Evolutionary conservation across 2,113 vertebrate genomes (phyloP).

Genomic region (Myxocyprinus asiaticus): DNA sequence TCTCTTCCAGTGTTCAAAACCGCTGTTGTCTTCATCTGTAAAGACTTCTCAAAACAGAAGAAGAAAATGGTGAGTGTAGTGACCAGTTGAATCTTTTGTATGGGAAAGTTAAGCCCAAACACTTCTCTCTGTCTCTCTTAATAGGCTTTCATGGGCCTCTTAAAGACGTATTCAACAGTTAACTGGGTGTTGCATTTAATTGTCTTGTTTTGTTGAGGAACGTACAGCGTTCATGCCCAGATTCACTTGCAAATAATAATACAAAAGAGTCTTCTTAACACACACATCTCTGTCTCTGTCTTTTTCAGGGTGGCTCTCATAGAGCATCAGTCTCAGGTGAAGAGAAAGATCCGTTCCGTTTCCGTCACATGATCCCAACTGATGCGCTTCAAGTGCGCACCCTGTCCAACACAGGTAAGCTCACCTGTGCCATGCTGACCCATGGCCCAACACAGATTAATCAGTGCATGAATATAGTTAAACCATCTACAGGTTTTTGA

Average conservation of each 20-base stretch:
- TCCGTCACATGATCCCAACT: slow-evolving; percentile 95
- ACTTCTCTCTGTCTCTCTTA: no score
- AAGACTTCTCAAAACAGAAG: slow-evolving; percentile 92
- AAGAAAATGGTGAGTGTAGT: slow-evolving; percentile 87
- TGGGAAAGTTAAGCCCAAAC: no score
- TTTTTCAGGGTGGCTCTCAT: slow-evolving; percentile 86
- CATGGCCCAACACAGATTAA: background rate
- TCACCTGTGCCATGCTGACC: background rate
- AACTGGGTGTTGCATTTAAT: no score
- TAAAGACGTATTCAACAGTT: no score
- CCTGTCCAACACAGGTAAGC: slow-evolving; percentile 82
- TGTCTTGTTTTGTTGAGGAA: no score
- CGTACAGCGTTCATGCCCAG: no score
- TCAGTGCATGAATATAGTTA: no score
- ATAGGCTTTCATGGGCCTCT: no score
- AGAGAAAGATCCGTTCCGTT: slow-evolving; percentile 93
- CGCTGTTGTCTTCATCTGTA: slow-evolving; percentile 93
- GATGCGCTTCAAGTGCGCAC: slow-evolving; percentile 91
- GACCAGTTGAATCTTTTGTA: no score
- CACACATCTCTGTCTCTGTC: no score
- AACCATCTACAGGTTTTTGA: no score
- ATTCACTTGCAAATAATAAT: background rate
- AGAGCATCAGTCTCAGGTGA: slow-evolving; percentile 85
- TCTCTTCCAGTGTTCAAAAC: slow-evolving; percentile 90
- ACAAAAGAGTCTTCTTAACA: background rate